Base-by-base conservation (phyloP, 2,797 vertebrate genomes). In the Chiroxiphia lanceolata region DNA sequence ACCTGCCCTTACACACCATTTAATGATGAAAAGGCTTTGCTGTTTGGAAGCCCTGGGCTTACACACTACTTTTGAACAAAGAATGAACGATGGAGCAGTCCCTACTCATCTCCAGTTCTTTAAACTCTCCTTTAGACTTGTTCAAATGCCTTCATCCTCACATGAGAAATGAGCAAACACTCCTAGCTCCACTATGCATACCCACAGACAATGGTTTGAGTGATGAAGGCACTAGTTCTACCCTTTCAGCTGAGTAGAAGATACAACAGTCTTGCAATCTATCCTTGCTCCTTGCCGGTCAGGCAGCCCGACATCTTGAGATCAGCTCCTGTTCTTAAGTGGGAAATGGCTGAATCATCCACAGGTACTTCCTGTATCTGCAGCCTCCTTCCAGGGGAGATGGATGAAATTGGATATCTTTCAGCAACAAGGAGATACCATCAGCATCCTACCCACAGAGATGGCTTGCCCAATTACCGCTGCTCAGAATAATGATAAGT, bases 401-500 rank as follows among this genome's bases (percentile, higher is more conserved):
- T 4, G 13, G 1, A 5, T 33, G 29, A n/a, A 44, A 18, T 5
- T 4, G 20, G 18, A 45, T 0, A 45, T 65, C 38, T 33, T 54
- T 54, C 47, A 74, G 51, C 64, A 72, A 15, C 3, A 20, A 22
- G 31, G 26, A 84, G 25, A 51, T 3, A 25, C 21, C 40, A 23
- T 16, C 10, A 54, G 56, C 25, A 63, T 31, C 63, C 67, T 22
- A 33, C 42, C 16, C n/a, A 63, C 13, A 64, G 27, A 65, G 21
- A 13, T 8, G 11, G 23, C 18, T 60, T 57, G 26, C 18, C n/a
- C 36, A 50, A 11, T 27, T 8, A 56, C 3, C 2, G 16, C 47
- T 61, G 17, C 48, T 48, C 38, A 21, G 44, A 11, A 22, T 6
- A 29, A 53, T 2, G 11, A 53, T 0, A 64, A 8, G 4, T 1